phyloP scores from a whole-genome alignment of 2,113 vertebrate genomes.

The Burhinus oedicnemus region DNA sequence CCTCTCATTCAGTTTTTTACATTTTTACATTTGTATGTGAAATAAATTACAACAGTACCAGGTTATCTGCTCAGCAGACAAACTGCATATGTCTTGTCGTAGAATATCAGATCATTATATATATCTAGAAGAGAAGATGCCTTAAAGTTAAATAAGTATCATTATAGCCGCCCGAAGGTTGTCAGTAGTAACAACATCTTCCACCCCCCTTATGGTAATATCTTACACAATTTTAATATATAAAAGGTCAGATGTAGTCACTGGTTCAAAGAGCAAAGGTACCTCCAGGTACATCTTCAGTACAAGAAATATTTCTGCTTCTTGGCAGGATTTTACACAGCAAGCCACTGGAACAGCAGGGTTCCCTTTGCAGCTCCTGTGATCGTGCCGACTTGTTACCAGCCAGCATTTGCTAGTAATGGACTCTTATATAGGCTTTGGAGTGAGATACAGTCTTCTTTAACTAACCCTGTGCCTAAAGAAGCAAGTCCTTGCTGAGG shows the following conservation, averaged over 20 bases:
- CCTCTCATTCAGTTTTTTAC: not conserved
- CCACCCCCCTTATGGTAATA: not conserved
- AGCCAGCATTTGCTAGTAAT: slow-evolving; percentile 9
- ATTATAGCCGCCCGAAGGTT: not conserved
- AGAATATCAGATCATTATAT: not conserved
- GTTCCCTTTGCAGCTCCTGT: not conserved
- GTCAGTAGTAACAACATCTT: not conserved
- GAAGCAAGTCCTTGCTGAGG: not conserved
- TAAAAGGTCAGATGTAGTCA: not conserved
- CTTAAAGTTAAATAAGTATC: not conserved
- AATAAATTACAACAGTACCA: not conserved
- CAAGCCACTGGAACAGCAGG: not conserved
- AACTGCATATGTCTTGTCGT: not conserved
- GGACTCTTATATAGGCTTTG: not conserved
- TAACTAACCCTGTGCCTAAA: not conserved
- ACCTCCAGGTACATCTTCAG: not conserved
- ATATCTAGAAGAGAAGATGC: not conserved
- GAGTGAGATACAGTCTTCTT: not conserved
- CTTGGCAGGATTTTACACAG: not conserved
- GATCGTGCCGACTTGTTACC: not conserved
- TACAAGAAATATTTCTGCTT: not conserved
- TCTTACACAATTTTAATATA: not conserved
- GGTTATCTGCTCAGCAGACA: not conserved
- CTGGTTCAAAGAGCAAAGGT: not conserved
- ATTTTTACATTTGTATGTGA: not conserved